Evolutionary conservation across 2,797 vertebrate species (phyloP), one percentile per base, ranked within the genome.

Genomic region (Aldrovandia affinis): DNA sequence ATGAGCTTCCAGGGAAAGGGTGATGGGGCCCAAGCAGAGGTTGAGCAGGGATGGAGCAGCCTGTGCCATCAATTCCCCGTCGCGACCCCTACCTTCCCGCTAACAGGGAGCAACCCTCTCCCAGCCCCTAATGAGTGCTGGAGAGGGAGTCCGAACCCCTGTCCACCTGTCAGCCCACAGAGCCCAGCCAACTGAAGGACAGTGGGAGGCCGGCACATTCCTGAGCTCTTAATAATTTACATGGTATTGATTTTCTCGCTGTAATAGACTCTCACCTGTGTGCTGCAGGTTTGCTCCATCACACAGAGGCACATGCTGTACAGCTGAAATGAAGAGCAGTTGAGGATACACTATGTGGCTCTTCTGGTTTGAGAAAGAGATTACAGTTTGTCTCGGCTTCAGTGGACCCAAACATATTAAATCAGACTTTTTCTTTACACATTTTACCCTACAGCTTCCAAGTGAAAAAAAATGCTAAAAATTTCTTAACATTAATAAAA

Each of bases 1-100:
- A 99, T 98, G 98, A 99, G 98, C 98, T 99, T 98, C 97, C 97
- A 98, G 97, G 96, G 97, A 96, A 96, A 97, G 96, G 96, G 96
- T 97, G 97, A 97, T 96, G 96, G 96, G 97, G 96, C 96, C 96
- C 92, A 96, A 96, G 96, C 95, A 94, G 95, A 97, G 96, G 96
- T 96, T 96, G 96, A 97, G 95, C 94, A 93, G 95, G 96, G 97
- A 98, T 98, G 96, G 97, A 98, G 97, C 96, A 96, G 97, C 97
- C 96, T 94, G 96, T 96, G 97, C 97, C 96, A 96, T 96, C 96
- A 98, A 97, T 98, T 97, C 97, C 98, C 98, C 91, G 96, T 98
- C 97, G 98, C 97, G 98, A 98, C 98, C 97, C 96, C 96, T 97
- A 97, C 97, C 97, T 99, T 97, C 97, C 96, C 96, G 96, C 97